These are phyloP conservation scores for Temnothorax nylanderi DNA, from an alignment of 1,140 invertebrate genomes.

Conservation along the genomic window DNA sequence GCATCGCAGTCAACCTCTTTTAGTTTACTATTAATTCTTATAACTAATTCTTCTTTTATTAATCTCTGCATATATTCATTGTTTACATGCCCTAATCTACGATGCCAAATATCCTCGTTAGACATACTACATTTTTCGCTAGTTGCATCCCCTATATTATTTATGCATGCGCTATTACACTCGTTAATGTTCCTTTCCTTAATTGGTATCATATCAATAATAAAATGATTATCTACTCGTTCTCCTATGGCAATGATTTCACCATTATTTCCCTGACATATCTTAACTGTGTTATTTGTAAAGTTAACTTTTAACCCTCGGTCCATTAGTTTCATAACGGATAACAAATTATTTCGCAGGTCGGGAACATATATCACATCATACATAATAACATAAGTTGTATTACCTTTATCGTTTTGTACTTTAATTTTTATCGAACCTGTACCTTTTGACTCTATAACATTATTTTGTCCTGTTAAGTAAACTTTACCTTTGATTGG, in stretches of 20 bases:
- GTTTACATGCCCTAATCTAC: neutral
- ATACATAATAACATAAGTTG: neutral
- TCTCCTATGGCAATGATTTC: no score
- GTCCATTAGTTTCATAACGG: neutral
- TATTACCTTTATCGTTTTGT: neutral
- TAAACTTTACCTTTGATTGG: neutral
- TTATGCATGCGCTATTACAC: neutral
- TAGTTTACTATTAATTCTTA: neutral
- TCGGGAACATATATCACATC: slow-evolving; percentile 5
- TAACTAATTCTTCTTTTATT: neutral
- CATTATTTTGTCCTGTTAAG: neutral
- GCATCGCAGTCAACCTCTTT: neutral
- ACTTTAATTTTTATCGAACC: no score
- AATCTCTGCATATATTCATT: neutral
- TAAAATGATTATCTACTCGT: neutral
- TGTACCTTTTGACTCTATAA: neutral
- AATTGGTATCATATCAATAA: neutral
- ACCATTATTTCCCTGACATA: no score
- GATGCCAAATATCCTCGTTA: neutral
- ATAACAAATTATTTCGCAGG: neutral
- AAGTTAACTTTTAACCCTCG: no score
- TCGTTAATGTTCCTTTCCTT: neutral
- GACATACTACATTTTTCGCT: no score
- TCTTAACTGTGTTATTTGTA: no score
- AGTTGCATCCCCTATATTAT: no score